Evolutionary conservation across 2,797 vertebrate species (phyloP).

Genomic region (Calcarius lapponicus): DNA sequence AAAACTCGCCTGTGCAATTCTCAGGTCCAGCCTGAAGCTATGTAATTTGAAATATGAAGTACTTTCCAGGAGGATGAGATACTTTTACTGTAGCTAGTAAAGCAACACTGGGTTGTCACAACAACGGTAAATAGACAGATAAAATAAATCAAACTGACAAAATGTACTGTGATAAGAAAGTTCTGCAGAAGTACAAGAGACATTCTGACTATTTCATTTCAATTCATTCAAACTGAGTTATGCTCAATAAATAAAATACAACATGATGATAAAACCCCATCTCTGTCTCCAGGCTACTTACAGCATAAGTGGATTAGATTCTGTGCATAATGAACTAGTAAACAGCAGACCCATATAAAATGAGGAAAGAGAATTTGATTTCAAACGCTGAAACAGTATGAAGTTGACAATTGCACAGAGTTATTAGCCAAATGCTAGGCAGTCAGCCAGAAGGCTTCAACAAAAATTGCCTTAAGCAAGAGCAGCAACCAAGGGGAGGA

Average conservation of each 20-base stretch:
- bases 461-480: conserved; percentile 46
- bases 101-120: conserved; percentile 15
- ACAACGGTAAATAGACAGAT: conserved; percentile 34
- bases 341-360: conserved; percentile 13
- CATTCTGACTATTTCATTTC: not conserved
- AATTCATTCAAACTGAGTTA: conserved; percentile 8
- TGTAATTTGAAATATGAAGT: not conserved
- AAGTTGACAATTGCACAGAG: conserved; percentile 20
- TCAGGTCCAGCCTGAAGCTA: not conserved
- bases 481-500: conserved; percentile 14
- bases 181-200: not conserved
- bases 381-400: conserved; percentile 4
- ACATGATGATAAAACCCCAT: not conserved
- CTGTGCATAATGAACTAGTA: conserved; percentile 26
- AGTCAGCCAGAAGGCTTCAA: conserved; percentile 37
- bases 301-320: conserved; percentile 42
- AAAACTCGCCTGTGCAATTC: not conserved
- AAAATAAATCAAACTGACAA: conserved; percentile 60
- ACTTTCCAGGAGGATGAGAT: conserved; percentile 10
- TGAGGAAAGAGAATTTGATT: conserved; percentile 28
- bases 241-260: conserved; percentile 56
- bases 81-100: conserved; percentile 19
- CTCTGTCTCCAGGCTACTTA: conserved; percentile 5
- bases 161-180: conserved; percentile 34
- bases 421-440: conserved; percentile 55